Percentiles rank a stretch among this genome's conserved stretches.
These are phyloP conservation scores for Pogonocichla stellata DNA, from an alignment of 2,113 vertebrate species.

Conservation along the genomic window DNA sequence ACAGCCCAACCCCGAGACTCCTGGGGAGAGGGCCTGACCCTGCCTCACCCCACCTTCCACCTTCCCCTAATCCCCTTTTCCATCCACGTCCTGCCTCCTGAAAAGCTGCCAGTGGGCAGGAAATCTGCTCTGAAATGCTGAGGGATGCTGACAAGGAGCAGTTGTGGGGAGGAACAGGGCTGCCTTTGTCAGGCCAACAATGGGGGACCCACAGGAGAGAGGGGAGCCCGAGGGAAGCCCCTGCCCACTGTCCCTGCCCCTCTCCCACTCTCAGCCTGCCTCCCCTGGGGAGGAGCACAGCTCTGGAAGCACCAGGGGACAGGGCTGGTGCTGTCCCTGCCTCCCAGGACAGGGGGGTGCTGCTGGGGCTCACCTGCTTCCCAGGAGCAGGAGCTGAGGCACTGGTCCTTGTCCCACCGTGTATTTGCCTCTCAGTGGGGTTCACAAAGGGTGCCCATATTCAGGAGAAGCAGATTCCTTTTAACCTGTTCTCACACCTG, in stretches of 20 bases:
- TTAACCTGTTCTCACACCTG: background rate
- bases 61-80: background rate
- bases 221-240: background rate
- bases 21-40: background rate
- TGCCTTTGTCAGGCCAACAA: constrained; percentile 39
- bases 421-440: background rate
- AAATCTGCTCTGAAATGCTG: background rate
- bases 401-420: background rate
- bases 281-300: background rate
- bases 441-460: background rate
- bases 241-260: background rate
- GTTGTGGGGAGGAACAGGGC: constrained; percentile 31
- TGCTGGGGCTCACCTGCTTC: background rate
- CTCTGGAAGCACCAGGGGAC: background rate
- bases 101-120: constrained; percentile 34
- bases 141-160: constrained; percentile 34
- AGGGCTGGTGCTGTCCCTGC: background rate
- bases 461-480: background rate
- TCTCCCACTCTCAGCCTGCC: background rate
- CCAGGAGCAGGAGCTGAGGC: background rate
- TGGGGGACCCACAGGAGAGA: background rate
- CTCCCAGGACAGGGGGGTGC: background rate
- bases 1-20: background rate
- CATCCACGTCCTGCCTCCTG: background rate
- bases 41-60: background rate